phyloP scores from a whole-genome alignment of 2,797 vertebrate species.

The Eurystomus glaucurus region DNA sequence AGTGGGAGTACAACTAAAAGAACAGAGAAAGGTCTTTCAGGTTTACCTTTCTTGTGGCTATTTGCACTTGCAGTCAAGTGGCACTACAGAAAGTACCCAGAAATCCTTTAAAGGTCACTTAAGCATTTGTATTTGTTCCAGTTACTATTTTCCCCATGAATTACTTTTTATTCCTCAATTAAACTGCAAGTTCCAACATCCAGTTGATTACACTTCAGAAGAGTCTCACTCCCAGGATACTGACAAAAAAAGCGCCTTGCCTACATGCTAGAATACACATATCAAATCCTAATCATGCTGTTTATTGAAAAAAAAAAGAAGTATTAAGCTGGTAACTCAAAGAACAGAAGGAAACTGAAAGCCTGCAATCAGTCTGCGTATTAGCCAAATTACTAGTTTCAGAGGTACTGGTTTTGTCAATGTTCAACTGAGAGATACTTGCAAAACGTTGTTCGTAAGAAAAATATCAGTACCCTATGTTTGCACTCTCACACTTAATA shows the following conservation, averaged over 20 bases:
- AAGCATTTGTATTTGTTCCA: not conserved
- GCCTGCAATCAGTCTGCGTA: not conserved
- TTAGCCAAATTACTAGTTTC: not conserved
- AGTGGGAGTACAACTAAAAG: not conserved
- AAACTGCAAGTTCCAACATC: not conserved
- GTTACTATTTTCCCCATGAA: not conserved
- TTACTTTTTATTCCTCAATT: not conserved
- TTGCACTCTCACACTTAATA: not conserved
- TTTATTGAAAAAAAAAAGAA: not conserved
- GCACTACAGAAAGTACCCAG: not conserved
- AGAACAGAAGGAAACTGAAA: not conserved
- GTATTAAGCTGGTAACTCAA: not conserved
- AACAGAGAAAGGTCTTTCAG: not conserved
- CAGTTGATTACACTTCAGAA: not conserved
- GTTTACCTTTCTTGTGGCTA: not conserved
- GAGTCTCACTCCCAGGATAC: not conserved
- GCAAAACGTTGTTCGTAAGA: not conserved
- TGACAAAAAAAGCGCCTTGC: not conserved
- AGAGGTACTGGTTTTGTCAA: not conserved
- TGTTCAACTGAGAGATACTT: not conserved
- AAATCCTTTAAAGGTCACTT: slow-evolving; percentile 7
- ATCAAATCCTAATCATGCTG: not conserved
- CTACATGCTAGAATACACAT: not conserved
- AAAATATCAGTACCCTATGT: not conserved
- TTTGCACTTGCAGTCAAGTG: slow-evolving; percentile 6